These are phyloP conservation scores for Sminthurinus aureus DNA, from an alignment of 2,888 invertebrate genomes.

Conservation along the genomic window DNA sequence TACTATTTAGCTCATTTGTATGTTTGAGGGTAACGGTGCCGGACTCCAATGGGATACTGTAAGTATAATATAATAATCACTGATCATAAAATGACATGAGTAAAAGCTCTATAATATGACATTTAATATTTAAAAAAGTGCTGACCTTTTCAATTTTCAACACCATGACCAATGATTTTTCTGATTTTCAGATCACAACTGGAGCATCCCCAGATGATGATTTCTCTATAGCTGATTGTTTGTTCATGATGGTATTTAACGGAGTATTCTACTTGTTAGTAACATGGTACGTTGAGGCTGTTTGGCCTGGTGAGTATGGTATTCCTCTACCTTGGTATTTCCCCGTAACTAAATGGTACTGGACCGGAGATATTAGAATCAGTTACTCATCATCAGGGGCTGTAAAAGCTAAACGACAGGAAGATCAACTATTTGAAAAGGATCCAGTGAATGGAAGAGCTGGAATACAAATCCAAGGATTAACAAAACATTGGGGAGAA, in stretches of 20 bases:
- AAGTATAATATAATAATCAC: no score
- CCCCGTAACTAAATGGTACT: slow-evolving; percentile 68
- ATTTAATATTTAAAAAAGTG: no score
- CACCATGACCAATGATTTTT: no score
- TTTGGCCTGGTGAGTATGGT: slow-evolving; percentile 88
- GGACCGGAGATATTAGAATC: slow-evolving; percentile 52
- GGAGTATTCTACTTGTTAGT: slow-evolving; percentile 75
- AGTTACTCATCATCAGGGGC: background rate
- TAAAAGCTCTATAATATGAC: no score
- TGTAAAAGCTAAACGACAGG: background rate
- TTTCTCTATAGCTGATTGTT: slow-evolving; percentile 74
- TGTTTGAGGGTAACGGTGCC: slow-evolving; percentile 71
- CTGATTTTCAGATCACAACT: slow-evolving; percentile 67
- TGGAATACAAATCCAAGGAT: slow-evolving; percentile 62
- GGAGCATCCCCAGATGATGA: slow-evolving; percentile 74
- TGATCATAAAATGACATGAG: no score
- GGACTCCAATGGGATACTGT: slow-evolving; percentile 70
- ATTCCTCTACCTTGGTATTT: slow-evolving; percentile 85
- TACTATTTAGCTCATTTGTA: slow-evolving; percentile 67
- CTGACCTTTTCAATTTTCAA: no score
- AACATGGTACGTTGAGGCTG: slow-evolving; percentile 85
- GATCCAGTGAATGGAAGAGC: slow-evolving; percentile 62
- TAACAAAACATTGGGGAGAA: slow-evolving; percentile 61
- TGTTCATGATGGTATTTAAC: slow-evolving; percentile 78
- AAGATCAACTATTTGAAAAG: slow-evolving; percentile 61